Base-by-base conservation (phyloP, 2,797 vertebrate species). In the Epinephelus awoara region DNA sequence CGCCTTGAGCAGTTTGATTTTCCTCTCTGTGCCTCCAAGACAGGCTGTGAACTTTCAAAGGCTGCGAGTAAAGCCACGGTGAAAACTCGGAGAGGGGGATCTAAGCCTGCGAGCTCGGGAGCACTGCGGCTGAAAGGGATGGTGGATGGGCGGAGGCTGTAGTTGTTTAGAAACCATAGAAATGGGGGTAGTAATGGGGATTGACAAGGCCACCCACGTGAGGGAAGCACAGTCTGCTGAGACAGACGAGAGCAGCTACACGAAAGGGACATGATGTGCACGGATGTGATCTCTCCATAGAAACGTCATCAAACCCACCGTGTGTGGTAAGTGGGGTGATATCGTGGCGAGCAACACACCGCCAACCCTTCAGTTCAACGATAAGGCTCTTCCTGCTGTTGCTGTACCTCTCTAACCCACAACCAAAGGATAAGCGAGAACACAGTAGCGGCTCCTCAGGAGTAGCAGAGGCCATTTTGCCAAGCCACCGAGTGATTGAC, bases 41-140 rank as follows among this genome's bases (percentile, higher is more conserved):
- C 86, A 88, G 84, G 88, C 89, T 91, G 89, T 93, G 92, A 94
- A 94, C 92, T 94, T 92, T 93, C 85, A 92, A 93, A 92, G 89
- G 86, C 88, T 79, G 85, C 55, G 62, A 83, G 90, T 83, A 87
- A 92, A 92, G 85, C 86, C 52, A 38, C 34, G 40, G 73, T 52
- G 67, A 77, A 90, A 83, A 88, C 88, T 86, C 54, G 0, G 79
- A 75, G 77, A 68, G 70, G 64, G 54, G 80, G 52, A 58, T 85
- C 72, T 78, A 70, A 91, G 88, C 84, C 83, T 57, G 56, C 18
- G 25, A 77, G 81, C 80, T 75, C 13, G 8, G 67, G 77, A 88
- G 70, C 87, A 77, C 55, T 49, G 73, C 52, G 55, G 77, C 83
- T 80, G 75, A 86, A 80, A 88, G 40, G 77, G 78, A 77, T 59